Percentiles rank a stretch among this genome's conserved stretches.
Conservation (phyloP, 2,888 invertebrate genomes). For the Trileptium ribeirensis region DNA sequence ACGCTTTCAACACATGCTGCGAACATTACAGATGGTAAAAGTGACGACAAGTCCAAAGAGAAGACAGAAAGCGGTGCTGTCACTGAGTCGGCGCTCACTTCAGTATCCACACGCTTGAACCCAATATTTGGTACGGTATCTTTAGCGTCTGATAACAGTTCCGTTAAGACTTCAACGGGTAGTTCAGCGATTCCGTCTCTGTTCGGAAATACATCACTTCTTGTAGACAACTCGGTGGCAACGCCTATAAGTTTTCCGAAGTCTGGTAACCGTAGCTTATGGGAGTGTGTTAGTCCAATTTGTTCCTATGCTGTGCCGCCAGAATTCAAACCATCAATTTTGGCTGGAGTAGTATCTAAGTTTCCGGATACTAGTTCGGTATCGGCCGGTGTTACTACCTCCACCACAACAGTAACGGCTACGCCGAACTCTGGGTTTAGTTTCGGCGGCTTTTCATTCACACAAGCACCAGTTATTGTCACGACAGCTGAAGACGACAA, state of each 20-base stretch:
- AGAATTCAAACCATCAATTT: too few species aligned
- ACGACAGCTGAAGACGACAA: neutral
- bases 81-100: neutral
- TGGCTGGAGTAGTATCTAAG: too few species aligned
- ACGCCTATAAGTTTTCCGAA: neutral
- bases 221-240: neutral
- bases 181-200: neutral
- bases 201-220: neutral
- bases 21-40: neutral
- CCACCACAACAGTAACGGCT: neutral
- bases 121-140: neutral
- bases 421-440: neutral
- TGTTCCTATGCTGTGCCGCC: neutral
- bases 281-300: neutral
- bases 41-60: neutral
- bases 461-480: neutral
- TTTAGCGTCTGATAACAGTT: too few species aligned
- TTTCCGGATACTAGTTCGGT: neutral
- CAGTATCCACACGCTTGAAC: too few species aligned
- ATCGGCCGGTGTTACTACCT: neutral
- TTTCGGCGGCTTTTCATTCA: conserved; percentile 16
- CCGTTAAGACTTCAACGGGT: neutral
- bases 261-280: neutral
- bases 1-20: neutral
- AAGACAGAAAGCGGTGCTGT: neutral